Percentiles rank a stretch among this genome's conserved stretches.
These are phyloP conservation scores for Cepaea nemoralis DNA, from an alignment of 1,140 invertebrate genomes.

Conservation along the genomic window DNA sequence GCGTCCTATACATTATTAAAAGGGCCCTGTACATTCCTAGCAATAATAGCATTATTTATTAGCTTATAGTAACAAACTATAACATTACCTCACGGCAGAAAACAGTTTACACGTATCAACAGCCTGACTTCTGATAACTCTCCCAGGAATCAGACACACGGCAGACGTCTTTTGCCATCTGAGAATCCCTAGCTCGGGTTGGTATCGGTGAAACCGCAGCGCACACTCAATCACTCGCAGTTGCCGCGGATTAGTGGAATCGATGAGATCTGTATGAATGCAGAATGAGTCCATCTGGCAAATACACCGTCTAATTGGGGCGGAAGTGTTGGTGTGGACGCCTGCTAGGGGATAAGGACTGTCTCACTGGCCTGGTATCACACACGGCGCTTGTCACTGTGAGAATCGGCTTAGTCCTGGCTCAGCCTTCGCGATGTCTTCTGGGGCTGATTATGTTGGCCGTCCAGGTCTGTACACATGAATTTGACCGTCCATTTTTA, in stretches of 20 bases:
- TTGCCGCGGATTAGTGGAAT: neutral
- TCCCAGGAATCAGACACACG: too few species aligned
- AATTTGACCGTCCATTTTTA: neutral
- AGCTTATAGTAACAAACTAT: too few species aligned
- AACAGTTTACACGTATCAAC: too few species aligned
- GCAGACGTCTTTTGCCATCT: too few species aligned
- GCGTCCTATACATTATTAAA: too few species aligned
- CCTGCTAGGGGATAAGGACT: neutral
- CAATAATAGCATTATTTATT: too few species aligned
- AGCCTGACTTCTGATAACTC: too few species aligned
- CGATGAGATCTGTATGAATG: neutral
- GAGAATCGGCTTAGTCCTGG: neutral
- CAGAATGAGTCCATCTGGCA: neutral
- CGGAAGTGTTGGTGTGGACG: neutral
- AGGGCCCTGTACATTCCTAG: too few species aligned
- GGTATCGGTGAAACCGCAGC: neutral
- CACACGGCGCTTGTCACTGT: neutral
- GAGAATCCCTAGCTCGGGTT: too few species aligned
- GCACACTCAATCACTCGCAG: neutral
- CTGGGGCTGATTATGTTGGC: neutral
- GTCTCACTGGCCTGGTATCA: neutral
- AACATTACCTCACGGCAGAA: too few species aligned
- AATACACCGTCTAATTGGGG: neutral
- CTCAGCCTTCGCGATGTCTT: neutral
- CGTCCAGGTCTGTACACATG: neutral